Evolutionary conservation across 2,888 invertebrate species (phyloP).

Genomic region (Aphidoletes aphidimyza): DNA sequence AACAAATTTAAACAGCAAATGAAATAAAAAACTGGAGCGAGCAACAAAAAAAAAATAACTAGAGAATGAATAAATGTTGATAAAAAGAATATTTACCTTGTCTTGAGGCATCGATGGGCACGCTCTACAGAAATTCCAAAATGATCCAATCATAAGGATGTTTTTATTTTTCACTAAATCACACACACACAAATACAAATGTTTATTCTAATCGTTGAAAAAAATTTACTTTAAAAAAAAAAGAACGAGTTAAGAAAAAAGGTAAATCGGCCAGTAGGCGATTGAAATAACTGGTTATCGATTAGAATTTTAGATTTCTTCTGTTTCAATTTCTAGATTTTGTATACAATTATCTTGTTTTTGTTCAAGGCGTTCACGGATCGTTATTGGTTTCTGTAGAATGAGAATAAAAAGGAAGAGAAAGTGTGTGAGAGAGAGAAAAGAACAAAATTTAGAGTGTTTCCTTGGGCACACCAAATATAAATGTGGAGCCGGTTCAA

Average conservation of each 20-base stretch:
- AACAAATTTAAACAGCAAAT: neutral
- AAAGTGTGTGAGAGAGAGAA: neutral
- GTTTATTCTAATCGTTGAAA: neutral
- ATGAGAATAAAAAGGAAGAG: neutral
- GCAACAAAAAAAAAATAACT: neutral
- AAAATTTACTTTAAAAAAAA: slow-evolving; percentile 31
- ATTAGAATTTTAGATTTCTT: neutral
- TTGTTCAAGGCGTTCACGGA: slow-evolving; percentile 45
- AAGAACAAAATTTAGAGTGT: neutral
- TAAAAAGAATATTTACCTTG: slow-evolving; percentile 76
- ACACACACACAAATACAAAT: slow-evolving; percentile 44
- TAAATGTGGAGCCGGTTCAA: slow-evolving; percentile 49
- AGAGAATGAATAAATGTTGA: neutral
- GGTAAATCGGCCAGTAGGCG: neutral
- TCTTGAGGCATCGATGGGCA: slow-evolving; percentile 97
- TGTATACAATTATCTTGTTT: neutral
- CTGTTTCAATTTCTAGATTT: neutral
- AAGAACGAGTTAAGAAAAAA: too few species aligned
- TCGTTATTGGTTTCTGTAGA: neutral
- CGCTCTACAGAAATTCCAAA: slow-evolving; percentile 96
- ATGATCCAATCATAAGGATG: slow-evolving; percentile 91
- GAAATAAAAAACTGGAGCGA: neutral
- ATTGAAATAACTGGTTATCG: neutral
- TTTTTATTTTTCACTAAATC: slow-evolving; percentile 56
- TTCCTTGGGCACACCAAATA: slow-evolving; percentile 31